Percentiles rank a stretch among this genome's conserved stretches.
Evolutionary conservation across 2,113 vertebrate genomes (phyloP).

Genomic region (Bettongia penicillata): DNA sequence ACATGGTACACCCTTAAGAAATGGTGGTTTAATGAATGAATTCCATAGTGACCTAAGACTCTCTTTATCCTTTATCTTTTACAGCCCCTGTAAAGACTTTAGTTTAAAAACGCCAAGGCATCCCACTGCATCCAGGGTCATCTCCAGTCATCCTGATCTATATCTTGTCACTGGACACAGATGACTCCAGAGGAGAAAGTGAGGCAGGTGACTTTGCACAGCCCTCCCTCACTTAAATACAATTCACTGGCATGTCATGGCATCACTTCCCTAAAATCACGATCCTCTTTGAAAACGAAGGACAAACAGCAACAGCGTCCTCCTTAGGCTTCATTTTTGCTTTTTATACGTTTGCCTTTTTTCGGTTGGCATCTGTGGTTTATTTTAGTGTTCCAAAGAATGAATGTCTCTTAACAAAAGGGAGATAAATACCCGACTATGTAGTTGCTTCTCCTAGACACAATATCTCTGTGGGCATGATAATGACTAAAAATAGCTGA

Average conservation of each 20-base stretch:
- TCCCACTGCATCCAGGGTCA: too few species aligned
- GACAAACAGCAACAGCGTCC: too few species aligned
- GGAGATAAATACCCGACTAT: not conserved
- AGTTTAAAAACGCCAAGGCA: too few species aligned
- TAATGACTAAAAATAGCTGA: not conserved
- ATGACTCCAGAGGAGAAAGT: too few species aligned
- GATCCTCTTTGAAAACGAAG: too few species aligned
- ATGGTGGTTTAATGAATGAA: not conserved
- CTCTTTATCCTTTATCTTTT: not conserved
- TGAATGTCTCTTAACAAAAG: not conserved
- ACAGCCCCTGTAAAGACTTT: too few species aligned
- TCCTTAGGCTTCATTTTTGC: not conserved
- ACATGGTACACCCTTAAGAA: not conserved
- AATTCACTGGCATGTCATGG: too few species aligned
- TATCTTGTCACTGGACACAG: too few species aligned
- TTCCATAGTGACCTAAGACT: slow-evolving; percentile 1
- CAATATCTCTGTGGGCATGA: not conserved
- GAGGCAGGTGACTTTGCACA: too few species aligned
- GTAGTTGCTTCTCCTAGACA: not conserved
- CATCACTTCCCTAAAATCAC: too few species aligned
- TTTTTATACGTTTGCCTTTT: not conserved
- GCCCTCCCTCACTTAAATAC: too few species aligned
- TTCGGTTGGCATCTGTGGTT: not conserved
- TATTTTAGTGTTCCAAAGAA: not conserved
- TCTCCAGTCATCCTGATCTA: too few species aligned